These are phyloP conservation scores for Pelecanoides urinatrix DNA, from an alignment of 2,113 vertebrate species.

Conservation along the genomic window DNA sequence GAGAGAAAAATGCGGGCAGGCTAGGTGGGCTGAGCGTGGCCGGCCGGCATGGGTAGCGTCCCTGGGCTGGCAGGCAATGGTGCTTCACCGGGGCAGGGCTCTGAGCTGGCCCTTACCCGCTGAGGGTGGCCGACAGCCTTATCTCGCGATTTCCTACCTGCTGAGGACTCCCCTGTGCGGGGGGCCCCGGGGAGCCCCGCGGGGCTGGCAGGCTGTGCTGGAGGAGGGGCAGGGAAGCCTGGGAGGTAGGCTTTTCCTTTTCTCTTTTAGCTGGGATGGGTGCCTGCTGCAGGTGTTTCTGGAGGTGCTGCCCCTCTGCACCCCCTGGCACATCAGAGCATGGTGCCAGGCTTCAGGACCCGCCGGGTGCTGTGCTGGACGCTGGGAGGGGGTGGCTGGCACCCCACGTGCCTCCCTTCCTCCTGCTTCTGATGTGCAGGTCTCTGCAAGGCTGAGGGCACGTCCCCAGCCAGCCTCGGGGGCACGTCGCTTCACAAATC, in stretches of 20 bases:
- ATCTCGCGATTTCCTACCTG: not conserved
- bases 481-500: fast-evolving
- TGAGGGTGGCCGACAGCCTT: constrained; percentile 40
- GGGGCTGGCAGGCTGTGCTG: constrained; percentile 15
- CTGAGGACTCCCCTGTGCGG: constrained; percentile 29
- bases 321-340: fast-evolving
- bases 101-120: not conserved
- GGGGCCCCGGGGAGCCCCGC: not conserved
- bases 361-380: not conserved
- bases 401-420: not conserved
- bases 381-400: not conserved
- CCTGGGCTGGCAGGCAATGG: not conserved
- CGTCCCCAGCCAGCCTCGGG: not conserved
- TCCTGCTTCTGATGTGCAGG: not conserved
- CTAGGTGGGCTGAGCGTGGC: not conserved
- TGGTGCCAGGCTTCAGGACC: too few species aligned
- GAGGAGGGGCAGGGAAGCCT: not conserved
- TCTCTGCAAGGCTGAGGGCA: not conserved
- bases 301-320: not conserved
- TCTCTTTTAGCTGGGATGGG: not conserved
- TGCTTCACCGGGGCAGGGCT: not conserved
- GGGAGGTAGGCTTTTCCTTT: not conserved
- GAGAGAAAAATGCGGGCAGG: not conserved
- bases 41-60: not conserved
- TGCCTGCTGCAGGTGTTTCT: not conserved